These are phyloP conservation scores for Brachionus manjavacas DNA, from an alignment of 1,140 invertebrate genomes.

Conservation along the genomic window DNA sequence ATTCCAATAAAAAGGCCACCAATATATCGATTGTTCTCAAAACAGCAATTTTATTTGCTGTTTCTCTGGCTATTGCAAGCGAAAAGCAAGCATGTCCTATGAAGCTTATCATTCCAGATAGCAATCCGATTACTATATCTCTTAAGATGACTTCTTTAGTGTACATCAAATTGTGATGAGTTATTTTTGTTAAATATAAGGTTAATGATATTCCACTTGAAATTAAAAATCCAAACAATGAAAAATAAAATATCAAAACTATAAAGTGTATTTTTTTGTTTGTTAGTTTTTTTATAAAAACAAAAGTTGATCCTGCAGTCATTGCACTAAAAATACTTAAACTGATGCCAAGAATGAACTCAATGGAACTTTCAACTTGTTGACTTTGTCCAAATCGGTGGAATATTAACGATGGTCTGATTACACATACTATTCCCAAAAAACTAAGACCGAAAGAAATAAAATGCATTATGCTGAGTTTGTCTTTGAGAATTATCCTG, in stretches of 20 bases:
- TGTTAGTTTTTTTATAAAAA: conserved; percentile 28
- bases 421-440: conserved; percentile 25
- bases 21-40: conserved; percentile 35
- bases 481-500: conserved; percentile 17
- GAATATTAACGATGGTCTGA: background rate
- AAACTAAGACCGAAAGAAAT: conserved; percentile 6
- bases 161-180: background rate
- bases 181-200: background rate
- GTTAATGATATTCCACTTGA: background rate
- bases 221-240: conserved; percentile 20
- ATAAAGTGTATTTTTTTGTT: conserved; percentile 33
- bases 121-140: background rate
- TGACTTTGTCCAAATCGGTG: conserved; percentile 13
- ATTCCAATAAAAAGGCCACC: conserved; percentile 23
- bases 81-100: conserved; percentile 35
- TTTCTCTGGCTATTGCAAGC: background rate
- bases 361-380: background rate
- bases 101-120: conserved; percentile 31
- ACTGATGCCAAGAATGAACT: conserved; percentile 19
- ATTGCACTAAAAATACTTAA: conserved; percentile 8
- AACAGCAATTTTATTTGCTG: conserved; percentile 22
- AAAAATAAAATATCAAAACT: conserved; percentile 36
- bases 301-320: conserved; percentile 4
- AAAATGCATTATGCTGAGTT: background rate
- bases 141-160: conserved; percentile 22